phyloP scores from a whole-genome alignment of 1,140 invertebrate species.

The Pseudoatta argentina region DNA sequence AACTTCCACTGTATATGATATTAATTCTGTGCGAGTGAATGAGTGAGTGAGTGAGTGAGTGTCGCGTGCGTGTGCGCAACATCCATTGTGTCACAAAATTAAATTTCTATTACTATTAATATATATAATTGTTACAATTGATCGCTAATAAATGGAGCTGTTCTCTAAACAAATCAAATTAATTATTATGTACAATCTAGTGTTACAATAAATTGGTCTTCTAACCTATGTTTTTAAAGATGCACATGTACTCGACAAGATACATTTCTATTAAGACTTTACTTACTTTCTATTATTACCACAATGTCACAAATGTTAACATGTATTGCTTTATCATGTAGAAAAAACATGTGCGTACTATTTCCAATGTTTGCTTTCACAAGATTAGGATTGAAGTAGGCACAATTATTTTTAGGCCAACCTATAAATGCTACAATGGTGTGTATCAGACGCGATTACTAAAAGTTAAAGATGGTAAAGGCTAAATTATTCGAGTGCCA shows the following conservation, averaged over 20 bases:
- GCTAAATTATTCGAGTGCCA: slow-evolving; percentile 7
- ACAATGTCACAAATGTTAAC: slow-evolving; percentile 3
- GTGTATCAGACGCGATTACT: not conserved
- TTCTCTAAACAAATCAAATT: slow-evolving; percentile 8
- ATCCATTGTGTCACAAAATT: slow-evolving; percentile 23
- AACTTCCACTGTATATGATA: not conserved
- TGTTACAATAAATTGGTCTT: slow-evolving; percentile 26
- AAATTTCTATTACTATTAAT: not conserved
- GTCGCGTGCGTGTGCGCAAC: no score
- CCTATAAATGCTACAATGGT: not conserved
- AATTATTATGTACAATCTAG: slow-evolving; percentile 37
- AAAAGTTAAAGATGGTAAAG: slow-evolving; percentile 33
- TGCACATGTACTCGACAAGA: not conserved
- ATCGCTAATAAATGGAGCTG: not conserved
- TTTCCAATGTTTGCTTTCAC: not conserved
- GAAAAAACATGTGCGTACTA: slow-evolving; percentile 25
- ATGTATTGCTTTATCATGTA: slow-evolving; percentile 28
- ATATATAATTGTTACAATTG: not conserved
- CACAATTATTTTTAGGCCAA: slow-evolving; percentile 21
- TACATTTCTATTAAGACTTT: not conserved
- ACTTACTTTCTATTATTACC: not conserved
- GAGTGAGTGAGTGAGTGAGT: not conserved
- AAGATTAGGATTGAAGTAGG: slow-evolving; percentile 2
- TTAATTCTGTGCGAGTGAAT: not conserved
- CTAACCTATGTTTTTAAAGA: slow-evolving; percentile 27